Evolutionary conservation across 2,113 vertebrate genomes (phyloP), one percentile per base, ranked within the genome.

Genomic region (Eolophus roseicapilla): DNA sequence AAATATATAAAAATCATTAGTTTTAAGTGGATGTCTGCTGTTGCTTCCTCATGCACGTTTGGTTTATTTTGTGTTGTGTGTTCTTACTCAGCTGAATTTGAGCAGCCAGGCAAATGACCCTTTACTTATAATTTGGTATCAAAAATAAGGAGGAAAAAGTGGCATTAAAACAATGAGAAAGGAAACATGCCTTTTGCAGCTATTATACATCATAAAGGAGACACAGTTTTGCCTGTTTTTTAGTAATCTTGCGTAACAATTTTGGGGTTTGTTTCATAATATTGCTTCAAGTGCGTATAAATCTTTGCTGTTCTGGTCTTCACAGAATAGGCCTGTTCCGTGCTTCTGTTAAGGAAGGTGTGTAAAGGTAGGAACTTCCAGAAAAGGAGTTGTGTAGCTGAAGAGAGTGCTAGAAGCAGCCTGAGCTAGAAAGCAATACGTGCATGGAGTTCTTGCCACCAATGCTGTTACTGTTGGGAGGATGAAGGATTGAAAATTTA

Each of bases 401-500:
- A 69, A 57, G 64, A 57, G 50, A 37, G 20, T 4, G 5, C 15
- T 81, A 17, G 87, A 60, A 82, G 81, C 74, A 87, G 62, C 50
- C 55, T 19, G 46, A 59, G 57, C 21, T 12, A 49, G 64, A 67
- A 17, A 28, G 33, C 28, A 39, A 3, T 17, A 1, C 17, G n/a
- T 82, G 39, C 6, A 0, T 10, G 2, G 4, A n/a, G 25, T 18
- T 71, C 33, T 92, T 14, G 1, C 9, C 39, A 2, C 39, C 3
- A 1, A 3, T 43, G 14, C 76, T 46, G 8, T 59, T 19, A 0
- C 5, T 10, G 29, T 31, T 33, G 31, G 71, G 50, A 84, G 46
- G 60, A 21, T 10, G 18, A 55, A 49, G 23, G 17, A 1, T 35
- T 13, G 33, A 86, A 6, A 28, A 17, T 11, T 41, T 73, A 13